These are phyloP conservation scores for Petaurus breviceps DNA, from an alignment of 2,113 vertebrate species.

Conservation along the genomic window DNA sequence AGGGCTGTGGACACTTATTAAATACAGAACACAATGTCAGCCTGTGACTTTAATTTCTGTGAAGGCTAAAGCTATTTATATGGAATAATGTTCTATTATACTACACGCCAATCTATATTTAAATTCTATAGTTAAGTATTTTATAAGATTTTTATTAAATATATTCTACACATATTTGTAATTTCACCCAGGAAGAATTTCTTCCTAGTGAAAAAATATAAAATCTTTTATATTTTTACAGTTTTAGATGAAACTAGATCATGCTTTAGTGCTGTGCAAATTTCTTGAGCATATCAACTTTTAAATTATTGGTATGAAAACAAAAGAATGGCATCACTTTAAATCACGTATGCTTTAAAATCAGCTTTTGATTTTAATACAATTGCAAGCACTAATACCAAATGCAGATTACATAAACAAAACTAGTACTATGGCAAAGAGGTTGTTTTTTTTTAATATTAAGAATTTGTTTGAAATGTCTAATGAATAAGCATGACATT, in stretches of 20 bases:
- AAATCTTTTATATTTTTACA: constrained; percentile 90
- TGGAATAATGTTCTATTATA: constrained; percentile 91
- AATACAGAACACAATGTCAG: constrained; percentile 90
- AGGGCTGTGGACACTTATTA: constrained; percentile 86
- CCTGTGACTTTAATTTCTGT: constrained; percentile 87
- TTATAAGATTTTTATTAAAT: constrained; percentile 99
- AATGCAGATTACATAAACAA: constrained; percentile 86
- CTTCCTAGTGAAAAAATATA: constrained; percentile 95
- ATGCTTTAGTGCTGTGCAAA: constrained; percentile 98
- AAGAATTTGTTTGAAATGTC: constrained; percentile 81
- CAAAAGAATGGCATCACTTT: constrained; percentile 83
- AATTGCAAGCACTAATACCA: constrained; percentile 87
- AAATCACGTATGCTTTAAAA: constrained; percentile 81
- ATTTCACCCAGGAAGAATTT: constrained; percentile 92
- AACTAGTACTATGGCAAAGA: constrained; percentile 83
- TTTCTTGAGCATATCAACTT: constrained; percentile 88
- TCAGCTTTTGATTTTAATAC: constrained; percentile 86
- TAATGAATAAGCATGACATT: constrained; percentile 85
- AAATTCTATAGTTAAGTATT: constrained; percentile 94
- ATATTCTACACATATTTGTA: constrained; percentile 97
- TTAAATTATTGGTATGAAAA: constrained; percentile 87
- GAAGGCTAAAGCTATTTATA: constrained; percentile 93
- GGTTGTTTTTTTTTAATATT: constrained; percentile 77
- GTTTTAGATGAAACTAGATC: constrained; percentile 92
- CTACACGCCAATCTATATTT: constrained; percentile 96